Evolutionary conservation across 2,888 invertebrate genomes (phyloP), one percentile per base, ranked within the genome.

Genomic region (Thelaira solivaga): DNA sequence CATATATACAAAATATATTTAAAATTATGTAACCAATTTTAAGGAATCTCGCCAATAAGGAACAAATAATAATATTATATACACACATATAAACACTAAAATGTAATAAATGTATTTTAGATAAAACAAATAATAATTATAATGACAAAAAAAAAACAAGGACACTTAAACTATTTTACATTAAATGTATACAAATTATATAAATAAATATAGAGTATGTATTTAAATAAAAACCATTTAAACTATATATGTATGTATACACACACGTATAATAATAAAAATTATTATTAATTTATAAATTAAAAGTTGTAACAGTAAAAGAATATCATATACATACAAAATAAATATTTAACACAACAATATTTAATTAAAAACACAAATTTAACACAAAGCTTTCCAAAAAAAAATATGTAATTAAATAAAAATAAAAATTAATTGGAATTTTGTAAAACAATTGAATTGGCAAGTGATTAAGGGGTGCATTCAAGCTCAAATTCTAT

Each of bases 1-100:
- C 41, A 80, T 72, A 81, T 71, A 75, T 34, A 76, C 76, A 49
- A 71, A 34, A 57, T 36, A 61, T 62, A 31, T 53, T 24, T 29
- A 61, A 3, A 45, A 13, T 22, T 24, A 57, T 20, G 20, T 51
- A 20, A 68, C 65, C 45, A 65, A 41, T 77, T 68, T 64, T 78
- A 76, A 74, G 59, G 73, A 76, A 81, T 83, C 82, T 84, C 84
- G 84, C 84, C 84, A 81, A 83, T 81, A 82, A 77, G 79, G 81
- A 84, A 82, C 84, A 83, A 84, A 82, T 65, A 57, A 55, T 55
- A 47, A 29, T 4, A 59, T 24, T 24, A 61, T 55, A 34, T 7
- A 36, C 16, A 24, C 6, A 53, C 2, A 49, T 51, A 13, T 8
- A 71, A 59, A 79, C 68, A 20, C 16, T 57, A 75, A 68, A 24